phyloP scores from a whole-genome alignment of 2,888 invertebrate species.

The Tenthredo scrophulariae region DNA sequence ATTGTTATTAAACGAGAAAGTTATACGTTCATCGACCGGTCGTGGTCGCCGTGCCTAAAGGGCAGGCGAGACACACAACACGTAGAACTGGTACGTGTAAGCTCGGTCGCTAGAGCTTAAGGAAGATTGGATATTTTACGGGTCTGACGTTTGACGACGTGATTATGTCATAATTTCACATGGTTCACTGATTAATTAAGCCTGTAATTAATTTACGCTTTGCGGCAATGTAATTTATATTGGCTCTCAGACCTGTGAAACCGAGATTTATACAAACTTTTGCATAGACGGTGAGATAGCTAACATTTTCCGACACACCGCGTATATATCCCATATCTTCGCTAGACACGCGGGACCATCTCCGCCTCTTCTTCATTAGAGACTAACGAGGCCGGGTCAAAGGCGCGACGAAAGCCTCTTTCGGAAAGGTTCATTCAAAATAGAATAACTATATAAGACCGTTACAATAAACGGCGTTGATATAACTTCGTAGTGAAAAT shows the following conservation, averaged over 20 bases:
- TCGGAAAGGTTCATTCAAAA: neutral
- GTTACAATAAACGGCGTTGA: neutral
- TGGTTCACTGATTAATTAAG: slow-evolving; percentile 43
- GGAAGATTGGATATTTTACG: slow-evolving; percentile 39
- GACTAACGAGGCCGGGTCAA: slow-evolving; percentile 25
- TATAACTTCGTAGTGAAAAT: neutral
- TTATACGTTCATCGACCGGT: slow-evolving; percentile 31
- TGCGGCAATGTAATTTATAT: slow-evolving; percentile 36
- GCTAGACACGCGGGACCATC: slow-evolving; percentile 6
- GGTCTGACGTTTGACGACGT: slow-evolving; percentile 29
- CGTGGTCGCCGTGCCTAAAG: neutral
- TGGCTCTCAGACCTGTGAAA: neutral
- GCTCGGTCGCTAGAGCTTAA: neutral
- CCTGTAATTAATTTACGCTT: slow-evolving; percentile 42
- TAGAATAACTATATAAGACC: neutral
- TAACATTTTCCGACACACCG: neutral
- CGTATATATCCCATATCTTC: neutral
- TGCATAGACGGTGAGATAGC: neutral
- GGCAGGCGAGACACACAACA: neutral
- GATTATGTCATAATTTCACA: slow-evolving; percentile 42
- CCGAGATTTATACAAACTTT: slow-evolving; percentile 26
- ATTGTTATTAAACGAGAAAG: slow-evolving; percentile 35
- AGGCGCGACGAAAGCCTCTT: slow-evolving; percentile 29
- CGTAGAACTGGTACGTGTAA: neutral
- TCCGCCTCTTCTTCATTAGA: slow-evolving; percentile 36